Conservation (phyloP, 2,113 vertebrate species). For the Syngnathus floridae region DNA sequence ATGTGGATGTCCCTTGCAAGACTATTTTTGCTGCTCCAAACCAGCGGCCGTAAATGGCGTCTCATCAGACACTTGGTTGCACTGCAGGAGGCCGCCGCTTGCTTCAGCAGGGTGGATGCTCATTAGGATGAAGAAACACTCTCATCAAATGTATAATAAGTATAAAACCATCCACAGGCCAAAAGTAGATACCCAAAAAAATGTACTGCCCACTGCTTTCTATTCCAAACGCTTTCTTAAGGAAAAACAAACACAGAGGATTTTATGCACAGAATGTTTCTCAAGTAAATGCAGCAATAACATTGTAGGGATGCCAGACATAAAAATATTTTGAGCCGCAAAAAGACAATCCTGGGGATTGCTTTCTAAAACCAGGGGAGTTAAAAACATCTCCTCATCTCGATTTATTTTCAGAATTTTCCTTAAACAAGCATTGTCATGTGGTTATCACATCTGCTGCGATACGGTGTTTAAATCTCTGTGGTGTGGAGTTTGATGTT, state of each 20-base stretch:
- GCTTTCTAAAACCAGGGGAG: neutral
- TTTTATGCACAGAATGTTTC: neutral
- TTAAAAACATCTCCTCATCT: neutral
- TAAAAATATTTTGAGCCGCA: neutral
- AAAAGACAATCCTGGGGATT: neutral
- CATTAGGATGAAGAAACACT: conserved; percentile 29
- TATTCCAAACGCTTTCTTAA: neutral
- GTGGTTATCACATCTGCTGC: too few species aligned
- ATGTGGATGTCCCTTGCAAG: conserved; percentile 11
- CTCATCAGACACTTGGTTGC: conserved; percentile 22
- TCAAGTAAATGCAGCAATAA: neutral
- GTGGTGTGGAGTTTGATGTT: too few species aligned
- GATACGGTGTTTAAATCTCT: too few species aligned
- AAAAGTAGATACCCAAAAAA: neutral
- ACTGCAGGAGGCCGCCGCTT: conserved; percentile 15
- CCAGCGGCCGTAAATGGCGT: conserved; percentile 40
- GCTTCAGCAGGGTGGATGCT: conserved; percentile 22
- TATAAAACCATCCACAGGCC: conserved; percentile 7
- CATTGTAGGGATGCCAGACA: neutral
- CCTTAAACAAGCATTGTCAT: too few species aligned
- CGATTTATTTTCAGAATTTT: too few species aligned
- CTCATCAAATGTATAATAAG: conserved; percentile 18
- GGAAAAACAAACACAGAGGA: neutral
- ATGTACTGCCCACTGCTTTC: neutral
- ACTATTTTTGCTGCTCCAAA: conserved; percentile 19